Percentiles rank a stretch among this genome's conserved stretches.
phyloP scores from a whole-genome alignment of 92 coral and sea anemone genomes.

The Siderastrea radians region DNA sequence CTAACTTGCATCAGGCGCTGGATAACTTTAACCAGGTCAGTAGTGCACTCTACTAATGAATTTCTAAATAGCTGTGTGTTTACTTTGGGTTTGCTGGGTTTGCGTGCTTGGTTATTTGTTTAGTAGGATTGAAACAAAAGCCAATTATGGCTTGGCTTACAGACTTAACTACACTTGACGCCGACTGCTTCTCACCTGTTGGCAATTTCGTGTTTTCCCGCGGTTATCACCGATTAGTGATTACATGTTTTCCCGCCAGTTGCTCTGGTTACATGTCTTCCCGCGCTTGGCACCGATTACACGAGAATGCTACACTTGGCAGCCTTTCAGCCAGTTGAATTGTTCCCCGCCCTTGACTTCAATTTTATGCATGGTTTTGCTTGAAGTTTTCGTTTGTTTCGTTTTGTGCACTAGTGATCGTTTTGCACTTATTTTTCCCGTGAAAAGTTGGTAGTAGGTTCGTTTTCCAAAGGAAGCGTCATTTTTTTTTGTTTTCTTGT shows the following conservation, averaged over 20 bases:
- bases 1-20: slow-evolving; percentile 94
- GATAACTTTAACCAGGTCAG: slow-evolving; percentile 97
- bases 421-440: not conserved
- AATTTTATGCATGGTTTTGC: no score
- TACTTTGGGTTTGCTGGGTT: not conserved
- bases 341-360: no score
- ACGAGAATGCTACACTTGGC: no score
- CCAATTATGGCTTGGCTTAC: not conserved
- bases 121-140: not conserved
- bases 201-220: not conserved
- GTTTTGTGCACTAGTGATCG: no score
- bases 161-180: no score
- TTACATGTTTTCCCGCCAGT: no score
- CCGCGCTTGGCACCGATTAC: no score
- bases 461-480: no score
- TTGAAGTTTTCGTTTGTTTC: no score
- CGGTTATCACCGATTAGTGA: not conserved
- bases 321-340: no score
- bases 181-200: not conserved
- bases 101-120: not conserved
- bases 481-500: not conserved
- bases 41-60: not conserved
- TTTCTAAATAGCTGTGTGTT: not conserved
- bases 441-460: not conserved
- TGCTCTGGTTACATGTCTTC: no score